phyloP scores from a whole-genome alignment of 2,888 invertebrate species.

The Melanotus villosus region DNA sequence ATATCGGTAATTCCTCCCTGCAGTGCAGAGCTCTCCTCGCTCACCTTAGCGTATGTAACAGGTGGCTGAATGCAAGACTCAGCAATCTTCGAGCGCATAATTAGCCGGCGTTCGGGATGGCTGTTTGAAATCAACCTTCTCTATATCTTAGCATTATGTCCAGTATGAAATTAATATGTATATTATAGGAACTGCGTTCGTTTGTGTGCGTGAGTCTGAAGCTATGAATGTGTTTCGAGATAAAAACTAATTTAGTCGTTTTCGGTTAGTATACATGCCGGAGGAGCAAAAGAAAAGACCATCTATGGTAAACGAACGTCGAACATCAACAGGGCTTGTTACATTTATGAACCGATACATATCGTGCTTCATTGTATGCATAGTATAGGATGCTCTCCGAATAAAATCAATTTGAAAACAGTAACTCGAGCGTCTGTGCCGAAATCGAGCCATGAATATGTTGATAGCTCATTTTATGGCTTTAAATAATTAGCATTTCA shows the following conservation, averaged over 20 bases:
- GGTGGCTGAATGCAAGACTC: slow-evolving; percentile 15
- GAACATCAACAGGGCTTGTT: slow-evolving; percentile 2
- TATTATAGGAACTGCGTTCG: background rate
- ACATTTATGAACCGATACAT: slow-evolving; percentile 38
- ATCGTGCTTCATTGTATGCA: slow-evolving; percentile 34
- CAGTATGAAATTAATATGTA: background rate
- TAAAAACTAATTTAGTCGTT: background rate
- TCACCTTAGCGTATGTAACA: slow-evolving; percentile 11
- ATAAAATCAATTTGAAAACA: slow-evolving; percentile 42
- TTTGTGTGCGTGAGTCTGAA: no score
- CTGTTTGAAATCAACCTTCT: background rate
- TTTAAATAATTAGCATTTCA: slow-evolving; percentile 44
- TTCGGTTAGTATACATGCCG: background rate
- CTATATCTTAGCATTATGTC: background rate
- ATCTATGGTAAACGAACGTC: slow-evolving; percentile 10
- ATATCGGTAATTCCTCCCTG: slow-evolving; percentile 3
- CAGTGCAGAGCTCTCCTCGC: background rate
- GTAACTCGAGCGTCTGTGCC: slow-evolving; percentile 34
- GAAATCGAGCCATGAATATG: slow-evolving; percentile 43
- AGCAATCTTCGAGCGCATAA: slow-evolving; percentile 14
- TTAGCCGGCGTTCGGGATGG: slow-evolving; percentile 9
- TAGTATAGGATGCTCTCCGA: slow-evolving; percentile 23
- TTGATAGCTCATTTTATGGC: slow-evolving; percentile 44
- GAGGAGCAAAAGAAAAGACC: background rate
- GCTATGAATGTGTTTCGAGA: no score